Evolutionary conservation across 2,888 invertebrate species (phyloP).

Genomic region (Drosophila meridionalis): DNA sequence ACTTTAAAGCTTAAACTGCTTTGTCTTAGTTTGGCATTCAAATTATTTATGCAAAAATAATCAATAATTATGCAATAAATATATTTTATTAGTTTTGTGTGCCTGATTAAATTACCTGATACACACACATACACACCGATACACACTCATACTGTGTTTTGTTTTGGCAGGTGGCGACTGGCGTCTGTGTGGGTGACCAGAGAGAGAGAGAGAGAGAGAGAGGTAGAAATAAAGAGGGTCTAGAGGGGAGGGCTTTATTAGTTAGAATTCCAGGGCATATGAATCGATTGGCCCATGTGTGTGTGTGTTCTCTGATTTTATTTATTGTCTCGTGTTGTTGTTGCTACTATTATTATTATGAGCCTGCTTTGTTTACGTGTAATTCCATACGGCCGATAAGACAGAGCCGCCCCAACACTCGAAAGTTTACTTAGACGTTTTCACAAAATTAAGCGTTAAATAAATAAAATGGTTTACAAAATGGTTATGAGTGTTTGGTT

Average conservation of each 20-base stretch:
- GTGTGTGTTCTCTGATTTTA: conserved; percentile 31
- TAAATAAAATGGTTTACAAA: conserved; percentile 56
- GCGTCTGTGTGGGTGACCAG: conserved; percentile 22
- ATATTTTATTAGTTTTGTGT: conserved; percentile 3
- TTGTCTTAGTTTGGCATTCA: not conserved
- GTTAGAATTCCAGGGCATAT: conserved; percentile 58
- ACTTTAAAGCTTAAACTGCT: not conserved
- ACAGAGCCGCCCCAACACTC: conserved; percentile 23
- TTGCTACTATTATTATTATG: conserved; percentile 14
- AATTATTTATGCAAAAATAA: not conserved
- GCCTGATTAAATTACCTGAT: conserved; percentile 20
- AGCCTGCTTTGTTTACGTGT: conserved; percentile 59
- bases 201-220: not conserved
- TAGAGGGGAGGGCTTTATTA: conserved; percentile 20
- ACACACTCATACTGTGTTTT: conserved; percentile 10
- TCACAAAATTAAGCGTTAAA: conserved; percentile 51
- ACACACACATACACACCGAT: not conserved
- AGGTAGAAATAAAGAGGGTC: no score
- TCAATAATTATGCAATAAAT: conserved; percentile 15
- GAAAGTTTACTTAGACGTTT: conserved; percentile 51
- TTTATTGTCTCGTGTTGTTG: conserved; percentile 34
- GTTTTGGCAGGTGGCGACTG: conserved; percentile 56
- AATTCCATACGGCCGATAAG: conserved; percentile 58
- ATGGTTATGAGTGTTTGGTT: conserved; percentile 33
- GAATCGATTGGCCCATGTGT: conserved; percentile 26